Percentiles rank a stretch among this genome's conserved stretches.
Conservation (phyloP, 23 tunicate genomes). For the Oikopleura dioica region DNA sequence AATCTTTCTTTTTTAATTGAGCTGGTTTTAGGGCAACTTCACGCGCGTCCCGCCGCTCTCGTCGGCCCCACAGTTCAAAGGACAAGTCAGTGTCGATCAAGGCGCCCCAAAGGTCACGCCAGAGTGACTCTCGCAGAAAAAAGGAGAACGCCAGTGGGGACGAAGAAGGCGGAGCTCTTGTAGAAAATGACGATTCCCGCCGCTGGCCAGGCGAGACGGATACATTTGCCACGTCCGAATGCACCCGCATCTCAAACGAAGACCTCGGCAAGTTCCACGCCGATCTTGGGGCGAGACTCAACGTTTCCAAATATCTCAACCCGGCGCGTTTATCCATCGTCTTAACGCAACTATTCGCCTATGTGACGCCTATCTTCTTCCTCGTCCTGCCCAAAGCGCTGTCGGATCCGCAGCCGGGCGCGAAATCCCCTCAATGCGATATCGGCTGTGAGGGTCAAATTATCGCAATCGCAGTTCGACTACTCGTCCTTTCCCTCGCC, state of each 20-base stretch:
- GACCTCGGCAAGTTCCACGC: neutral
- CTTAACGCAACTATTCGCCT: neutral
- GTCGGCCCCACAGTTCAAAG: too few species aligned
- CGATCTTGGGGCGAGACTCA: neutral
- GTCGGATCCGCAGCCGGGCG: neutral
- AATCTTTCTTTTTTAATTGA: too few species aligned
- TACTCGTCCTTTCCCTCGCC: neutral
- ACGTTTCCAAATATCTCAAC: neutral
- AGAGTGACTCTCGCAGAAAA: too few species aligned
- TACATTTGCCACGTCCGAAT: neutral
- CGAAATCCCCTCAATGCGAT: neutral
- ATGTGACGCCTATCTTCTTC: neutral
- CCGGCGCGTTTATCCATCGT: neutral
- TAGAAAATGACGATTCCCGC: neutral
- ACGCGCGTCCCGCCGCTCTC: too few species aligned
- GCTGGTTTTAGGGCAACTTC: too few species aligned
- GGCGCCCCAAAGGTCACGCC: too few species aligned
- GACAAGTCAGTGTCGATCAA: too few species aligned
- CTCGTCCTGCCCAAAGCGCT: neutral
- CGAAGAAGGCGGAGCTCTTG: too few species aligned
- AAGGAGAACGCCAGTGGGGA: too few species aligned
- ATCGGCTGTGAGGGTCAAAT: neutral
- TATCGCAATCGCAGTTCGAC: neutral
- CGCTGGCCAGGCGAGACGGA: slow-evolving; percentile 1
- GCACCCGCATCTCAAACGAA: neutral